phyloP scores from a whole-genome alignment of 2,113 vertebrate genomes.

The Sphaerodactylus townsendi region DNA sequence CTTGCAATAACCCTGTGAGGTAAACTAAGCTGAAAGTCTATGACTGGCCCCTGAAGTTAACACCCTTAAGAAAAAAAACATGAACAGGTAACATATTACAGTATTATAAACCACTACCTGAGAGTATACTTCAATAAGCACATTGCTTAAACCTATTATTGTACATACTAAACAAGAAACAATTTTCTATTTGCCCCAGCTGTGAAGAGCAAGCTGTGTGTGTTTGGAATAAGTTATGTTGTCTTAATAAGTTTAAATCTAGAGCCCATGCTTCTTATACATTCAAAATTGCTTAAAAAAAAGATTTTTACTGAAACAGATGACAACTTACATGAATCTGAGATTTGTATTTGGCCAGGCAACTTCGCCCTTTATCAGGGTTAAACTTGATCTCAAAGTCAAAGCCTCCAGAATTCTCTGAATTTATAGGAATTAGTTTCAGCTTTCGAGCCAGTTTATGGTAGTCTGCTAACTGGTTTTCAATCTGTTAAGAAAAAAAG shows the following conservation, averaged over 20 bases:
- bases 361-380: slow-evolving; percentile 76
- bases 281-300: background rate
- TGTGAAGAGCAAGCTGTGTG: no score
- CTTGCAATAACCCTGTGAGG: no score
- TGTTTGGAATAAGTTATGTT: background rate
- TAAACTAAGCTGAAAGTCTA: no score
- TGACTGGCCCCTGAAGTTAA: no score
- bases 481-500: slow-evolving; percentile 72
- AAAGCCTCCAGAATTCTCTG: slow-evolving; percentile 88
- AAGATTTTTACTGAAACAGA: background rate
- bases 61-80: no score
- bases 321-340: slow-evolving; percentile 82
- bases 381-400: slow-evolving; percentile 90
- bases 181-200: no score
- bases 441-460: slow-evolving; percentile 93
- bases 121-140: background rate
- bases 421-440: slow-evolving; percentile 88
- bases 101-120: background rate
- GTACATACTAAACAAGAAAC: background rate
- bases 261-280: background rate
- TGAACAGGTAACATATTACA: background rate
- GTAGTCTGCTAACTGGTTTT: slow-evolving; percentile 86
- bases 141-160: background rate
- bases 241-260: background rate
- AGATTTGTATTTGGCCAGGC: slow-evolving; percentile 79